Conservation (phyloP, 2,888 invertebrate genomes). For the Lasioglossum figueresi region DNA sequence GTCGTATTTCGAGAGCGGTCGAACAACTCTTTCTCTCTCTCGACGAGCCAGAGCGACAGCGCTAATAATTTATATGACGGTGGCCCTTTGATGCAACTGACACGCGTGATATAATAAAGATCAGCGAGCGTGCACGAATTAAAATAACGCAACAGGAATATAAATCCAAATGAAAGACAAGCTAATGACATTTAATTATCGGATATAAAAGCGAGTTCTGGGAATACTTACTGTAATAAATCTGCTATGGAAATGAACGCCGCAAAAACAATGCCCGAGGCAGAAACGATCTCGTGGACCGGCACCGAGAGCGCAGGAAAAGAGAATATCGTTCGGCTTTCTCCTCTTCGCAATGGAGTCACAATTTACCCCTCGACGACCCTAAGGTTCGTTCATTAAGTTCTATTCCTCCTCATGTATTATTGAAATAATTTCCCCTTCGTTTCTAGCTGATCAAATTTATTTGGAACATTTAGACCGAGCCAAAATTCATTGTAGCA, state of each 20-base stretch:
- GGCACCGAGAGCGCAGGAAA: not conserved
- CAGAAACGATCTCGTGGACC: not conserved
- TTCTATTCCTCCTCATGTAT: not conserved
- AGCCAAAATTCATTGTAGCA: not conserved
- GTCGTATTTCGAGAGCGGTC: not conserved
- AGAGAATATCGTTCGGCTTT: not conserved
- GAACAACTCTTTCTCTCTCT: not conserved
- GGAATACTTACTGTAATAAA: not conserved
- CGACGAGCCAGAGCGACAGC: not conserved
- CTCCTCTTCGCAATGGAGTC: not conserved
- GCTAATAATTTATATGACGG: conserved; percentile 2
- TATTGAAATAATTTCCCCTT: not conserved
- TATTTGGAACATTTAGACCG: not conserved
- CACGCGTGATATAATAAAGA: conserved; percentile 5
- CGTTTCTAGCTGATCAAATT: not conserved
- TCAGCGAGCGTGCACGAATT: not conserved
- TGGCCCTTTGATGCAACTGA: not conserved
- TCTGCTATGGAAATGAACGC: not conserved
- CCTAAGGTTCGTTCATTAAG: not conserved
- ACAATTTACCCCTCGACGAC: not conserved
- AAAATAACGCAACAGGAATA: conserved; percentile 1
- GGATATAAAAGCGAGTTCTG: conserved; percentile 6
- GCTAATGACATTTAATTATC: not conserved
- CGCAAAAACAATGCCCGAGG: not conserved
- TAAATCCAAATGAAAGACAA: conserved; percentile 3